phyloP scores from a whole-genome alignment of 2,113 vertebrate genomes.

The Mobula birostris region DNA sequence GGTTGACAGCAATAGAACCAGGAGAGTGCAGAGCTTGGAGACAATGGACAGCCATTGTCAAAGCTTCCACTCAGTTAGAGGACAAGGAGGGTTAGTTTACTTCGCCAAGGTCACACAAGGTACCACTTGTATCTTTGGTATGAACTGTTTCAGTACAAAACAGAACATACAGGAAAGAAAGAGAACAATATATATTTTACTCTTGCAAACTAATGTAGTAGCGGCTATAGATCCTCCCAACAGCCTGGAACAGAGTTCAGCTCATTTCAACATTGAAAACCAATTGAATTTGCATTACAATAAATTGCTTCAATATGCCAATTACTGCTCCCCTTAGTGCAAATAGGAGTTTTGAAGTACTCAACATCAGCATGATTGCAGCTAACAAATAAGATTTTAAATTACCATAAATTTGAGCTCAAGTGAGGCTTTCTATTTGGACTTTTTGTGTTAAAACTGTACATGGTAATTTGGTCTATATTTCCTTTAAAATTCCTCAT shows the following conservation, averaged over 20 bases:
- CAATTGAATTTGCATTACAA: conserved; percentile 35
- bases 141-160: background rate
- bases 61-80: too few relatives aligned
- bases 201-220: background rate
- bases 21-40: too few relatives aligned
- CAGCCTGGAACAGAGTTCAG: background rate
- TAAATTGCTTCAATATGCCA: conserved; percentile 34
- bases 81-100: too few relatives aligned
- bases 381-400: background rate
- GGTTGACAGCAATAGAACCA: too few relatives aligned
- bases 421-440: background rate
- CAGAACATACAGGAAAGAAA: background rate
- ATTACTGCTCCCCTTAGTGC: conserved; percentile 5
- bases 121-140: too few relatives aligned
- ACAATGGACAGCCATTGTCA: too few relatives aligned
- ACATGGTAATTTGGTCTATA: background rate
- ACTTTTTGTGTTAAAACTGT: background rate
- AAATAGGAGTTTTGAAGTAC: background rate
- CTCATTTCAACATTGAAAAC: background rate
- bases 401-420: background rate
- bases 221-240: background rate
- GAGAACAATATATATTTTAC: background rate
- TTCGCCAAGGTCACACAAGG: too few relatives aligned
- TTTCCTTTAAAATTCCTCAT: background rate
- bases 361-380: background rate